Base-by-base conservation (phyloP, 2,888 invertebrate genomes). In the Charanyca ferruginea region DNA sequence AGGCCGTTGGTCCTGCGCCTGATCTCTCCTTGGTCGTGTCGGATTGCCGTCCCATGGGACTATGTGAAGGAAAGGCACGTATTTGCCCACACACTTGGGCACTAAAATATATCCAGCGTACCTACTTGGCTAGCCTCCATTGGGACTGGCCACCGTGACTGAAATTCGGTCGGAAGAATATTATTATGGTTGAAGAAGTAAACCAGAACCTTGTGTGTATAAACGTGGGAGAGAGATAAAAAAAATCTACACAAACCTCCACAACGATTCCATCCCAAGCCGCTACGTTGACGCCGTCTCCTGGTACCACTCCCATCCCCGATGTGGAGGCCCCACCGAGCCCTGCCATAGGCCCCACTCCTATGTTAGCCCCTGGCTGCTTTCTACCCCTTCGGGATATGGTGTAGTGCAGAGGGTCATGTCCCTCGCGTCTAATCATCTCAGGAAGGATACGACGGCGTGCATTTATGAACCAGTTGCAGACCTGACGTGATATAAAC, bases 381-480 rank as follows among this genome's bases (percentile, higher is more conserved):
- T 98, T 98, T 85, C 98, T 98, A 13, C 98, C 98, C 35, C 98
- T 96, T 11, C 99, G 96, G 0, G 98, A 98, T 83, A 99, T 99
- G 11, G 98, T 99, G 89, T 98, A 99, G 89, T 98, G 98, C 61
- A 98, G 95, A 0, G 98, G 99, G 90, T 99, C 98, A 87, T 98
- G 97, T 0, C 99, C 99, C 89, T 99, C 99, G 52, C 98, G 97
- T 2, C 98, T 96, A 58, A 99, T 98, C 97, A 99, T 98, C 89
- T 98, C 98, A 0, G 99, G 99, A 38, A 99, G 94, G 84, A 99
- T 98, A 67, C 99, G 96, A 4, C 99, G 97, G 7, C 99, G 97
- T 0, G 99, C 99, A 91, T 99, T 99, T 70, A 99, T 99, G 87
- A 99, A 99, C 99, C 99, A 99, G 92, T 99, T 99, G 95, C 99